Evolutionary conservation across 2,113 vertebrate genomes (phyloP), one percentile per base, ranked within the genome.

Genomic region (Thalassoma bifasciatum): DNA sequence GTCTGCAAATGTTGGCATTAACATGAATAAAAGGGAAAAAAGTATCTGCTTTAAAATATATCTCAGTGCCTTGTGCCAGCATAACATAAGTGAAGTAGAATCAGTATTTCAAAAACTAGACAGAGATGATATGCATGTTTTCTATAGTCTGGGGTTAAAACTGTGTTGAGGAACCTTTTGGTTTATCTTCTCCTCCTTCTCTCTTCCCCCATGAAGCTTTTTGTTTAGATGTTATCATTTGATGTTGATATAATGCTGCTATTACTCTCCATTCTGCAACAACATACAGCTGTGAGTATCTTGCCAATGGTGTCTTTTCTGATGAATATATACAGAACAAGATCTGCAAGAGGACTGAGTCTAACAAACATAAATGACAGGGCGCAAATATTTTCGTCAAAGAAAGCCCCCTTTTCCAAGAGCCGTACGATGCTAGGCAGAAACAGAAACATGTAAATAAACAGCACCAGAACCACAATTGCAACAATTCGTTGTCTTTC

Each of bases 401-500:
- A 5, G 1, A 0, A 23, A 6, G 1, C 1, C 0, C 2, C 0
- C 8, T 4, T 0, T 24, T 2, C 7, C 13, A 44, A 12, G 22
- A 1, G 0, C 7, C 0, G 1, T 23, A 38, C 23, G 4, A 10
- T 8, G 1, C 0, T 5, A 2, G 64, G 22, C 11, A 66, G 14
- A 26, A 68, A 73, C 34, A 81, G 19, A 7, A 76, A 10, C 5
- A 19, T 40, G 52, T 70, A 79, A 53, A 50, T 72, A 14, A 58
- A 14, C 21, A 84, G 67, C 4, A 81, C 82, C 61, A 84, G 13
- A 12, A 59, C 36, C 59, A 84, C 23, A 7, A 52, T 37, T 19
- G 37, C 57, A 21, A 68, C 52, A 17, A 73, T 79, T 10, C 76
- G 42, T 21, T 42, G 71, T 61, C 77, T 77, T 23, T 80, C 82